Percentiles rank a stretch among this genome's conserved stretches.
These are phyloP conservation scores for Bombycilla garrulus DNA, from an alignment of 2,113 vertebrate genomes.

Conservation along the genomic window DNA sequence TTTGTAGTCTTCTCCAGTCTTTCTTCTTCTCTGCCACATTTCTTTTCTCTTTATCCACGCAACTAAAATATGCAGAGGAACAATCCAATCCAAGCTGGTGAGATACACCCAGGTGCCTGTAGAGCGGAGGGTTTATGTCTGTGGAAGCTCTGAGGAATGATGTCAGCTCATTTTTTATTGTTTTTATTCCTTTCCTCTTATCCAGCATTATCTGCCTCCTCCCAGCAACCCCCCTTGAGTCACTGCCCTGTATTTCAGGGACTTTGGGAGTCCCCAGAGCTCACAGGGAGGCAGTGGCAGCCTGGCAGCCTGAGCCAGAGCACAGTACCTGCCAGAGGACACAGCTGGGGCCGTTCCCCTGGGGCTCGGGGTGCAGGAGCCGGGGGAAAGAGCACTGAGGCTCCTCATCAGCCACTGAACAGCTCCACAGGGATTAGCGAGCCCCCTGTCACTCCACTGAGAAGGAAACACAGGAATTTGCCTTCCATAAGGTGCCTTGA, in stretches of 20 bases:
- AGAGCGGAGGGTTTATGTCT: neutral
- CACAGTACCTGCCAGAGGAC: neutral
- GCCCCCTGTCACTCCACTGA: neutral
- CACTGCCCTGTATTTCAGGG: neutral
- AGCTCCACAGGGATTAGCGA: fast-evolving
- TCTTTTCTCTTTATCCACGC: neutral
- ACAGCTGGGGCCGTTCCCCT: neutral
- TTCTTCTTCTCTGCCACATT: constrained; percentile 1
- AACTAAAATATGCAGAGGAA: neutral
- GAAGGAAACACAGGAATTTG: neutral
- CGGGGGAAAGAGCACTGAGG: neutral
- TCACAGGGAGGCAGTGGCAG: neutral
- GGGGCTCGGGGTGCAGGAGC: neutral
- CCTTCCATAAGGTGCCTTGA: neutral
- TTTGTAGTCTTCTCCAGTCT: neutral
- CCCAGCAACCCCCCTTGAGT: neutral
- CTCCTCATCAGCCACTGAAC: neutral
- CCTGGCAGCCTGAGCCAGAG: neutral
- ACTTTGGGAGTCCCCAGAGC: neutral
- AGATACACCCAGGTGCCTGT: neutral
- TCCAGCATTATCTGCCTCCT: neutral
- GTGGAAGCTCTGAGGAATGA: neutral
- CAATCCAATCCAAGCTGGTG: neutral
- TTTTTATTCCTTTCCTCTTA: neutral
- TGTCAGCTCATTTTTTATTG: neutral